Percentiles rank a stretch among this genome's conserved stretches.
phyloP scores from a whole-genome alignment of 2,113 vertebrate genomes.

The Lutjanus erythropterus region DNA sequence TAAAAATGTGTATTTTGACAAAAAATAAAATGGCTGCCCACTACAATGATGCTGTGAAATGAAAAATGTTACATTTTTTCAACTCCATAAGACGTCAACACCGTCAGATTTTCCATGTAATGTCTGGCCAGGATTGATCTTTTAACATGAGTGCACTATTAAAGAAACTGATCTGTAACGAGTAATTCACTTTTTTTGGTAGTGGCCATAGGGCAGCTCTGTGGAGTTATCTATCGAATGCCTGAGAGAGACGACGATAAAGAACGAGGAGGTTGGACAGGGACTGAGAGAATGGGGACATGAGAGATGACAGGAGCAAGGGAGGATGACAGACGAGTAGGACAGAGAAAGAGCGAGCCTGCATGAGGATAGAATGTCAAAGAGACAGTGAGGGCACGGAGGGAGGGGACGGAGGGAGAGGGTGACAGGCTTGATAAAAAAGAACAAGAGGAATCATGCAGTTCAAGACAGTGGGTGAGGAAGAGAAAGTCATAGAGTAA shows the following conservation, averaged over 20 bases:
- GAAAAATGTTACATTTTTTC: no score
- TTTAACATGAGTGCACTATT: no score
- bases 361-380: slow-evolving; percentile 62
- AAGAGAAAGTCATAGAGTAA: slow-evolving; percentile 17
- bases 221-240: slow-evolving; percentile 19
- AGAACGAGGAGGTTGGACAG: slow-evolving; percentile 30
- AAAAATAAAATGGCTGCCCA: no score
- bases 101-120: no score
- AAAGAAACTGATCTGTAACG: slow-evolving; percentile 8
- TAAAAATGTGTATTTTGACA: no score
- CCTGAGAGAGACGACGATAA: slow-evolving; percentile 23
- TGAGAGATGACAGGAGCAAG: slow-evolving; percentile 50
- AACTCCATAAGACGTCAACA: no score
- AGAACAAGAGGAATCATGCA: slow-evolving; percentile 31
- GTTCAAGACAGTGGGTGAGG: slow-evolving; percentile 24
- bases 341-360: slow-evolving; percentile 37
- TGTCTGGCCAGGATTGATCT: no score
- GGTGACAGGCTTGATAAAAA: slow-evolving; percentile 50
- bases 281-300: slow-evolving; percentile 54
- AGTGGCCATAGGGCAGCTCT: slow-evolving; percentile 4
- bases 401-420: slow-evolving; percentile 6
- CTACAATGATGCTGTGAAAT: no score
- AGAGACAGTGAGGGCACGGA: slow-evolving; percentile 38
- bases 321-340: slow-evolving; percentile 52
- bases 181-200: slow-evolving; percentile 9